Conservation (phyloP, 2,113 vertebrate species). For the Paedocypris sp. region DNA sequence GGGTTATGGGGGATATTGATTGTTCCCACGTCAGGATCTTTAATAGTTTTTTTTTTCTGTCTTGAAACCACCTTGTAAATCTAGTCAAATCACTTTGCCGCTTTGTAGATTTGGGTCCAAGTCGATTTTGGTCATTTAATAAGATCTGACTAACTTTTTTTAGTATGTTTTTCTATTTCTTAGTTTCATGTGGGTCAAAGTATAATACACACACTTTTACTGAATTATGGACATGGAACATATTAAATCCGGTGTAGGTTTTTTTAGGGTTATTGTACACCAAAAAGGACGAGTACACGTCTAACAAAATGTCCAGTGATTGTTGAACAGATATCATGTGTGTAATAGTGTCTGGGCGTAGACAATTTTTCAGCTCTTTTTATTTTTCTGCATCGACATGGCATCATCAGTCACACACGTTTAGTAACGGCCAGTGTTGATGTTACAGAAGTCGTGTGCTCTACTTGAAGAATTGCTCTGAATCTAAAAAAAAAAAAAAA, state of each 20-base stretch:
- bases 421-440: too few relatives aligned
- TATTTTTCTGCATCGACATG: conserved; percentile 57
- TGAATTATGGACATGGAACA: too few relatives aligned
- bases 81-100: background rate
- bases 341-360: conserved; percentile 69
- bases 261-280: conserved; percentile 50
- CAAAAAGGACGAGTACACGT: conserved; percentile 48
- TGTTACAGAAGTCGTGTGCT: too few relatives aligned
- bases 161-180: too few relatives aligned
- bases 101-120: background rate
- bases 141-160: conserved; percentile 1
- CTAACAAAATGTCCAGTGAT: conserved; percentile 46
- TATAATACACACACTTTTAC: background rate
- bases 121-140: background rate
- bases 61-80: background rate
- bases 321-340: conserved; percentile 69
- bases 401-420: conserved; percentile 38
- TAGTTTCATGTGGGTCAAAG: background rate
- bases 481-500: too few relatives aligned
- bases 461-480: too few relatives aligned
- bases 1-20: background rate
- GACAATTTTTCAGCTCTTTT: conserved; percentile 66
- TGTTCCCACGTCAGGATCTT: background rate
- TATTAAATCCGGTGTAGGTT: too few relatives aligned
- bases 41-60: background rate